phyloP scores from a whole-genome alignment of 2,113 vertebrate species.

The Scartelaos histophorus region DNA sequence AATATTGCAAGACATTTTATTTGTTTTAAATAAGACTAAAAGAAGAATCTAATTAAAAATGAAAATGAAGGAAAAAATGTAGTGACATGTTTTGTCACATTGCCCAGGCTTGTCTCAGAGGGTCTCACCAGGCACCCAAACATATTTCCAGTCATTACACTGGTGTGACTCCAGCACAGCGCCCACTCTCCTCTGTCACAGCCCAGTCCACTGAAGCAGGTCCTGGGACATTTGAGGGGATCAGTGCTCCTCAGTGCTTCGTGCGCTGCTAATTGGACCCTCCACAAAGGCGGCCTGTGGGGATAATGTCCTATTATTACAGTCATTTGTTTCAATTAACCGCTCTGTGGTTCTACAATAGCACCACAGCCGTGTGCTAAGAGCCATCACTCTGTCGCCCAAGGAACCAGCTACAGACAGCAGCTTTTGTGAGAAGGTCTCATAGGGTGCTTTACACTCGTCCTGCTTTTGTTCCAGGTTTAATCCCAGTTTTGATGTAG shows the following conservation, averaged over 20 bases:
- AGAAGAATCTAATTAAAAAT: too few species aligned
- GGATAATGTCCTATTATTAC: slow-evolving; percentile 99
- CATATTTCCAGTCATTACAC: slow-evolving; percentile 46
- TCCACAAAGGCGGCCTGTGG: slow-evolving; percentile 90
- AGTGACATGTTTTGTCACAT: too few species aligned
- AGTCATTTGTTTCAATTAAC: slow-evolving; percentile 99
- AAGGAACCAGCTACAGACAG: slow-evolving; percentile 77
- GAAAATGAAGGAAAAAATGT: too few species aligned
- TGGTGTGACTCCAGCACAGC: slow-evolving; percentile 17
- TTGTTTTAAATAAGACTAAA: too few species aligned
- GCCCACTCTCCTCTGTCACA: slow-evolving; percentile 24
- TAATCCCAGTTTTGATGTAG: too few species aligned
- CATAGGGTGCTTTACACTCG: slow-evolving; percentile 23
- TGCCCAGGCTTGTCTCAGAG: not conserved
- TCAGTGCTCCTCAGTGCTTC: slow-evolving; percentile 76
- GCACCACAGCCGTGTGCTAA: slow-evolving; percentile 87
- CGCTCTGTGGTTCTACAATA: slow-evolving; percentile 96
- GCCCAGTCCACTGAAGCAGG: slow-evolving; percentile 55
- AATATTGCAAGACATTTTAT: too few species aligned
- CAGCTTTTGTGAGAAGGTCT: slow-evolving; percentile 46
- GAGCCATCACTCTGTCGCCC: slow-evolving; percentile 87
- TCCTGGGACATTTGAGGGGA: slow-evolving; percentile 82
- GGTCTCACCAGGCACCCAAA: slow-evolving; percentile 5
- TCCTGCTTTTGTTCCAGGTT: not conserved
- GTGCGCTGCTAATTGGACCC: slow-evolving; percentile 94